phyloP scores from a whole-genome alignment of 2,797 vertebrate species.

The Catharus ustulatus region DNA sequence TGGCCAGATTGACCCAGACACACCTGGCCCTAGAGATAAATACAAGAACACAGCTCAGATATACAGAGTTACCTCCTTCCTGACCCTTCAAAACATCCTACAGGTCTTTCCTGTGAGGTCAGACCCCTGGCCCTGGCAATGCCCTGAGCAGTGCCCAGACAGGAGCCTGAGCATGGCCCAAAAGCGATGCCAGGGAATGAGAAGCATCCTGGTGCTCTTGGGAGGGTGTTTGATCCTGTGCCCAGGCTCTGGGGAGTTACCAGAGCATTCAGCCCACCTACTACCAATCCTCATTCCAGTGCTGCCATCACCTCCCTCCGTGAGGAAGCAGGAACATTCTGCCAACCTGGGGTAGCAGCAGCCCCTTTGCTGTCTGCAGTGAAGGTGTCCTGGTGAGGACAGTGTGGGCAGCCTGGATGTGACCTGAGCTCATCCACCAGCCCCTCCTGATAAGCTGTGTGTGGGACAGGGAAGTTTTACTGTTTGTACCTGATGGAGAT shows the following conservation, averaged over 20 bases:
- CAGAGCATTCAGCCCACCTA: background rate
- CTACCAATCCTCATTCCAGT: background rate
- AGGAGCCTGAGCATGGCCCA: background rate
- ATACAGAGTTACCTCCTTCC: background rate
- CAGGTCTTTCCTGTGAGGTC: background rate
- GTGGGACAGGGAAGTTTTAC: background rate
- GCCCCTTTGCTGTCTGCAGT: background rate
- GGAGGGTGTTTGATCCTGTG: background rate
- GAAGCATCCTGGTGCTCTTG: background rate
- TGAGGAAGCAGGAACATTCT: background rate
- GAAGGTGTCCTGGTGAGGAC: background rate
- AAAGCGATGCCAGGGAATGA: background rate
- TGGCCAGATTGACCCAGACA: background rate
- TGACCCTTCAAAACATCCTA: background rate
- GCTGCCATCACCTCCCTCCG: background rate
- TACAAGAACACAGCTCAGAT: background rate
- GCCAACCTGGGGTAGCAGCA: background rate
- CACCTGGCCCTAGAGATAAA: background rate
- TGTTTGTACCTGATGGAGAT: background rate
- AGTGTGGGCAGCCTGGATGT: background rate
- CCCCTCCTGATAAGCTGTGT: background rate
- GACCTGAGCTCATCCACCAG: background rate
- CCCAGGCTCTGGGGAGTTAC: background rate
- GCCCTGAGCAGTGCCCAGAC: background rate
- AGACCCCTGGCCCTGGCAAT: background rate